These are phyloP conservation scores for Dasysyrphus albostriatus DNA, from an alignment of 2,888 invertebrate species.

Conservation along the genomic window DNA sequence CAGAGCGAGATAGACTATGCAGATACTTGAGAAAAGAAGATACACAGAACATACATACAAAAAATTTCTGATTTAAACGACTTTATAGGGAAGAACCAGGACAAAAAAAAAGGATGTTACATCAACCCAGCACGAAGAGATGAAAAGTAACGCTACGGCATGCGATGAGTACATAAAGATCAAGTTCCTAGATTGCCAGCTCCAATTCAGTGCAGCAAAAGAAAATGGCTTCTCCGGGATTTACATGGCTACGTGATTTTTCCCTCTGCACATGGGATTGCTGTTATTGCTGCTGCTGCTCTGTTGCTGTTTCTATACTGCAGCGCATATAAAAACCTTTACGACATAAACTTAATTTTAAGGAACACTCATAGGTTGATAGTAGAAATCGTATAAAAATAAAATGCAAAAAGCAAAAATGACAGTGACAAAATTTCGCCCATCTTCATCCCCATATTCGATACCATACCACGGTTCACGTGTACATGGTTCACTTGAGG, in stretches of 20 bases:
- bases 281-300: background rate
- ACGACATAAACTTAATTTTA: constrained; percentile 48
- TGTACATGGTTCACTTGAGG: constrained; percentile 16
- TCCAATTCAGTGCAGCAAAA: constrained; percentile 25
- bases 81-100: background rate
- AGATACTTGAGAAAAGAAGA: constrained; percentile 7
- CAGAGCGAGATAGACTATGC: background rate
- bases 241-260: constrained; percentile 69
- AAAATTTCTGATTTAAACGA: constrained; percentile 34
- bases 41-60: background rate
- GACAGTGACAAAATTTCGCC: constrained; percentile 1
- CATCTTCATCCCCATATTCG: background rate
- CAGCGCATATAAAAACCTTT: constrained; percentile 2
- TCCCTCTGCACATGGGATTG: constrained; percentile 43
- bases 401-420: constrained; percentile 34
- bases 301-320: background rate
- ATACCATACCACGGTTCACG: background rate
- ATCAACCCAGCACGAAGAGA: constrained; percentile 24
- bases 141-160: constrained; percentile 49
- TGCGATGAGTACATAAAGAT: constrained; percentile 71
- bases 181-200: constrained; percentile 63
- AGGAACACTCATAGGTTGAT: constrained; percentile 42
- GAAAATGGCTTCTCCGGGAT: constrained; percentile 46
- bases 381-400: constrained; percentile 21
- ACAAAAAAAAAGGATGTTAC: constrained; percentile 49